Percentiles rank a stretch among this genome's conserved stretches.
These are phyloP conservation scores for Myopa testacea DNA, from an alignment of 2,888 invertebrate species.

Conservation along the genomic window DNA sequence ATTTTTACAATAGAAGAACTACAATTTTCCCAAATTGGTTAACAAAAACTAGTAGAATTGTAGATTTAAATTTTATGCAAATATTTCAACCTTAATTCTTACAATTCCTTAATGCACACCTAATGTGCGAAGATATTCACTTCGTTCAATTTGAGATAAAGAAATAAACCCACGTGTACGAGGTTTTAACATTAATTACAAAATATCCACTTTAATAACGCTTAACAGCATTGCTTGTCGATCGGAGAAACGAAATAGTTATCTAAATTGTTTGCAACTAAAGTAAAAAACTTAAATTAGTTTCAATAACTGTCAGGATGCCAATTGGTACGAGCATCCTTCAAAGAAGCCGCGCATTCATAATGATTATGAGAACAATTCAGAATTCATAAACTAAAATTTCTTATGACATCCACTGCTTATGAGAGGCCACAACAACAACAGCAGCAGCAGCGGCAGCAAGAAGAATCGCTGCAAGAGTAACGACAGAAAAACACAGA, in stretches of 20 bases:
- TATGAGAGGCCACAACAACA: conserved; percentile 36
- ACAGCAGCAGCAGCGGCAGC: conserved; percentile 1
- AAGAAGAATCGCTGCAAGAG: background rate
- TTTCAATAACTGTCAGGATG: conserved; percentile 35
- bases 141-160: too few species aligned
- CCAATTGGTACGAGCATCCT: conserved; percentile 20
- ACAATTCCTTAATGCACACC: too few species aligned
- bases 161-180: too few species aligned
- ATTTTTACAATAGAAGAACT: too few species aligned
- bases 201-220: too few species aligned
- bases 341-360: conserved; percentile 35
- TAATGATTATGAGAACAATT: conserved; percentile 38
- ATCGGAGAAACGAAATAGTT: background rate
- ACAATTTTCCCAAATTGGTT: too few species aligned
- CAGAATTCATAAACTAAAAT: conserved; percentile 62
- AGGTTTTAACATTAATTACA: too few species aligned
- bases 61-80: too few species aligned
- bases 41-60: too few species aligned
- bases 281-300: conserved; percentile 14
- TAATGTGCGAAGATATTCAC: too few species aligned
- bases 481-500: conserved; percentile 22
- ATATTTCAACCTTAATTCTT: too few species aligned
- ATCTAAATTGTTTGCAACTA: conserved; percentile 3
- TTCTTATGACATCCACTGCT: conserved; percentile 53
- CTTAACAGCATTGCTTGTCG: too few species aligned